Percentiles rank a stretch among this genome's conserved stretches.
These are phyloP conservation scores for Stylophora pistillata DNA, from an alignment of 64 coral and sea anemone genomes.

Conservation along the genomic window DNA sequence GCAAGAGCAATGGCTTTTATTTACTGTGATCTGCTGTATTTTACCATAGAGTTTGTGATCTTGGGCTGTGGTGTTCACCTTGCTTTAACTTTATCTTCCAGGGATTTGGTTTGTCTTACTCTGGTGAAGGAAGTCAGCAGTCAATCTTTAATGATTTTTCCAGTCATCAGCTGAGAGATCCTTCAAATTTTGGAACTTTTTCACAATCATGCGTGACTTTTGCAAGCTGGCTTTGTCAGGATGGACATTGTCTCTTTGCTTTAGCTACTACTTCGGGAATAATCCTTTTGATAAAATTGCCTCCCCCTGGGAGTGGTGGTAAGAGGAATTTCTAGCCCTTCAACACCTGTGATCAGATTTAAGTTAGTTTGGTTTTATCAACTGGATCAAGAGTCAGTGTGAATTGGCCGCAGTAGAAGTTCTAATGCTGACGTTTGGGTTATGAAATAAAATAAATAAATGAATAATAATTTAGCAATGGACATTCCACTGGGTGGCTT, in stretches of 20 bases:
- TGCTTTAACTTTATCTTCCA: constrained; percentile 8
- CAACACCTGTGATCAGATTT: too few species aligned
- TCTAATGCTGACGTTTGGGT: too few species aligned
- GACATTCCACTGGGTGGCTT: too few species aligned
- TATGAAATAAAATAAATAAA: too few species aligned
- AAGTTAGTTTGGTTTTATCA: too few species aligned
- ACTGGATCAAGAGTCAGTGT: too few species aligned
- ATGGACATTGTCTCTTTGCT: constrained; percentile 91
- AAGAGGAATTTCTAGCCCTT: too few species aligned
- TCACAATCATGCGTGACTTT: constrained; percentile 62
- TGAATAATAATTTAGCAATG: too few species aligned
- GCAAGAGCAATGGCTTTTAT: too few species aligned
- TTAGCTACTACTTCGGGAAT: constrained; percentile 72
- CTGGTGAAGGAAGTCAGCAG: constrained; percentile 45
- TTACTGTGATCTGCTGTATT: too few species aligned
- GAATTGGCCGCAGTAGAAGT: too few species aligned
- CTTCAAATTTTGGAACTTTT: constrained; percentile 91
- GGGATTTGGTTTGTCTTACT: constrained; percentile 69
- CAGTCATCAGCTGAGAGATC: constrained; percentile 48
- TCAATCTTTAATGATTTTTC: constrained; percentile 86
- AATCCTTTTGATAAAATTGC: constrained; percentile 84
- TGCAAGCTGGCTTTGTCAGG: constrained; percentile 93
- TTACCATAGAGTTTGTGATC: neutral
- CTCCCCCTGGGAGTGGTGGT: constrained; percentile 62
- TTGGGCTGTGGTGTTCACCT: neutral